phyloP scores from a whole-genome alignment of 2,113 vertebrate genomes.

The Heteronetta atricapilla region DNA sequence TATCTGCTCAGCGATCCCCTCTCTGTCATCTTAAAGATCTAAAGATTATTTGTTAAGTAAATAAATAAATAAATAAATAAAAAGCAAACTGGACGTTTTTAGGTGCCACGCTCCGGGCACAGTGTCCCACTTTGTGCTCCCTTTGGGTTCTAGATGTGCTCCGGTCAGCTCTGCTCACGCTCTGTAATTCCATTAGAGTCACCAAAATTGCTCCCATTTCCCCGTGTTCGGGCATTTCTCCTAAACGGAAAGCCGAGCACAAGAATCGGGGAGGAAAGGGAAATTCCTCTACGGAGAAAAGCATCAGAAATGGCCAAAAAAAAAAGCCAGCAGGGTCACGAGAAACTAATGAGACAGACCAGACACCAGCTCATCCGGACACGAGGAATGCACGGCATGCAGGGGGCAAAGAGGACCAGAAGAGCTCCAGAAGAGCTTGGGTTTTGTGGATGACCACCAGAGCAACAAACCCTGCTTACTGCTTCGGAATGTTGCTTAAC shows the following conservation, averaged over 20 bases:
- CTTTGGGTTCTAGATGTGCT: neutral
- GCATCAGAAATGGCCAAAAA: neutral
- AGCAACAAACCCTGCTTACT: neutral
- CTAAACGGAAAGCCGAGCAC: neutral
- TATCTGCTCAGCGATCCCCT: neutral
- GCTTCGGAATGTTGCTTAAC: neutral
- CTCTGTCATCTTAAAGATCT: neutral
- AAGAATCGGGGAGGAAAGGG: neutral
- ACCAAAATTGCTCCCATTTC: neutral
- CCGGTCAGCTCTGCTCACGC: neutral
- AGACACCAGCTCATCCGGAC: constrained; percentile 1
- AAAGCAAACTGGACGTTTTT: neutral
- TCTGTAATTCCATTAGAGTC: neutral
- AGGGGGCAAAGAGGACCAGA: constrained; percentile 7
- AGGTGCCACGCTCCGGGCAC: neutral
- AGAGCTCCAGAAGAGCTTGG: neutral
- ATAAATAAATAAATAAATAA: neutral
- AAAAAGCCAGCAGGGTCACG: neutral
- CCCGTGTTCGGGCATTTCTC: neutral
- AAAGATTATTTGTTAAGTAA: neutral
- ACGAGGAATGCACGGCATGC: constrained; percentile 2
- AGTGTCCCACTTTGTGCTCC: neutral
- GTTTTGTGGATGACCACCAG: neutral
- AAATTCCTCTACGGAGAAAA: constrained; percentile 1
- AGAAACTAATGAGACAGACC: constrained; percentile 39